These are phyloP conservation scores for Cherax quadricarinatus DNA, from an alignment of 1,140 invertebrate species.

Conservation along the genomic window DNA sequence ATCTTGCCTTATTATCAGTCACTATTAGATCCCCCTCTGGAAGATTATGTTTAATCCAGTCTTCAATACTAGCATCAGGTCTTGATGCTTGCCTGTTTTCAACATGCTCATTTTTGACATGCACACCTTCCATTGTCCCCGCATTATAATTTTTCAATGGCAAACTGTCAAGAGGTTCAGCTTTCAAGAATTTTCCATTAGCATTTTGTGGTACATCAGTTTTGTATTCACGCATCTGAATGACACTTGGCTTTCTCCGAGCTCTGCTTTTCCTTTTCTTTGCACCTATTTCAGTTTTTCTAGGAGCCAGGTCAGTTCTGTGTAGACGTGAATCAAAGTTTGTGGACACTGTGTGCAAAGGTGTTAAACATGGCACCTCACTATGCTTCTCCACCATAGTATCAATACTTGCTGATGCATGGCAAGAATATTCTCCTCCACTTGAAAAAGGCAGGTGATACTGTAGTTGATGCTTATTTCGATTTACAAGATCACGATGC, in stretches of 20 bases:
- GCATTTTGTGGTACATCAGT: not conserved
- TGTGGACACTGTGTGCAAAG: slow-evolving; percentile 12
- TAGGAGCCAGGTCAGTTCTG: slow-evolving; percentile 15
- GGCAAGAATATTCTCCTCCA: slow-evolving; percentile 22
- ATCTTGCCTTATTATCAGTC: slow-evolving; percentile 16
- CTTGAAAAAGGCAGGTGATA: slow-evolving; percentile 42
- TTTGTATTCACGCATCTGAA: slow-evolving; percentile 65
- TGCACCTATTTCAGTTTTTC: slow-evolving; percentile 66
- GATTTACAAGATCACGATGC: slow-evolving; percentile 29
- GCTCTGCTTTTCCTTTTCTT: slow-evolving; percentile 72
- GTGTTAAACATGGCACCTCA: slow-evolving; percentile 39
- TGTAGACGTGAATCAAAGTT: slow-evolving; percentile 40
- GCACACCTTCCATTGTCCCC: slow-evolving; percentile 1
- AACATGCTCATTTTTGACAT: not conserved
- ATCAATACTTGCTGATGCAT: not conserved
- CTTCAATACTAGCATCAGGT: slow-evolving; percentile 49
- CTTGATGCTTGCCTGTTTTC: slow-evolving; percentile 17
- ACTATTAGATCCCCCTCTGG: slow-evolving; percentile 50
- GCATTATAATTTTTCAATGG: slow-evolving; percentile 9
- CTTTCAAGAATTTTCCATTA: slow-evolving; percentile 8
- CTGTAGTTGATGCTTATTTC: slow-evolving; percentile 44
- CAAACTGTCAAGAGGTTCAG: slow-evolving; percentile 1
- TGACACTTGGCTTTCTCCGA: slow-evolving; percentile 70
- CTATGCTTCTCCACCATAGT: slow-evolving; percentile 18
- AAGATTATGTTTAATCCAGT: slow-evolving; percentile 60